Percentiles rank a stretch among this genome's conserved stretches.
Conservation (phyloP, 2,888 invertebrate genomes). For the Tetragonula carbonaria region DNA sequence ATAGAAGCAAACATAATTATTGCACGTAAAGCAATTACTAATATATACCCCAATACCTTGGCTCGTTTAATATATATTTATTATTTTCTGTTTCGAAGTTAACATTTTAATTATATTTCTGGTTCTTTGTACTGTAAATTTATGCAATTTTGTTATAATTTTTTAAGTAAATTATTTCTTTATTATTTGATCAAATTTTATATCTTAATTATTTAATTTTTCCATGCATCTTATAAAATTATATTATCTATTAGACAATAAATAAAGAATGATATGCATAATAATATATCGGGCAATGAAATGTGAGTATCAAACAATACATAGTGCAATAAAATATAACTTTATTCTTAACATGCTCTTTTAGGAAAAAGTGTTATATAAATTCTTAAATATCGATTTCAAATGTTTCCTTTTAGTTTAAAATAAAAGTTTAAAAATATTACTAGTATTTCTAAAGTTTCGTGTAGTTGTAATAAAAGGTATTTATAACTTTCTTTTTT, state of each 20-base stretch:
- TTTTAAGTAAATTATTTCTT: not conserved
- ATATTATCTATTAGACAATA: constrained; percentile 20
- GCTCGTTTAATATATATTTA: not conserved
- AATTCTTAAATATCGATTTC: constrained; percentile 11
- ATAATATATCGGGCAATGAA: constrained; percentile 37
- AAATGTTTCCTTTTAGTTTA: not conserved
- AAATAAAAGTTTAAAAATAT: constrained; percentile 12
- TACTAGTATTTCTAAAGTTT: not conserved
- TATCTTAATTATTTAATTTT: constrained; percentile 10
- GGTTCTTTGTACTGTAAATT: not conserved
- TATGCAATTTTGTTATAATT: constrained; percentile 4
- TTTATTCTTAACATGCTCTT: constrained; percentile 64
- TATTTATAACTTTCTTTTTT: constrained; percentile 5
- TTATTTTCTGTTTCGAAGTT: not conserved
- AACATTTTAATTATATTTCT: not conserved
- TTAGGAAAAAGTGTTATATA: constrained; percentile 32
- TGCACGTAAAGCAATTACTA: constrained; percentile 1
- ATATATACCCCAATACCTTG: constrained; percentile 17
- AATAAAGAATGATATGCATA: constrained; percentile 39
- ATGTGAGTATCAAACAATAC: constrained; percentile 49
- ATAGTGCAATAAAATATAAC: constrained; percentile 48
- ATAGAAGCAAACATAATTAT: constrained; percentile 17
- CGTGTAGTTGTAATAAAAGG: not conserved
- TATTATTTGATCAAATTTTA: constrained; percentile 10
- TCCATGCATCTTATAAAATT: constrained; percentile 27